A percentile compares a stretch with the other conserved stretches of the same genome.
Evolutionary conservation across 2,797 vertebrate species (phyloP).

Genomic region (Acanthiza pusilla): DNA sequence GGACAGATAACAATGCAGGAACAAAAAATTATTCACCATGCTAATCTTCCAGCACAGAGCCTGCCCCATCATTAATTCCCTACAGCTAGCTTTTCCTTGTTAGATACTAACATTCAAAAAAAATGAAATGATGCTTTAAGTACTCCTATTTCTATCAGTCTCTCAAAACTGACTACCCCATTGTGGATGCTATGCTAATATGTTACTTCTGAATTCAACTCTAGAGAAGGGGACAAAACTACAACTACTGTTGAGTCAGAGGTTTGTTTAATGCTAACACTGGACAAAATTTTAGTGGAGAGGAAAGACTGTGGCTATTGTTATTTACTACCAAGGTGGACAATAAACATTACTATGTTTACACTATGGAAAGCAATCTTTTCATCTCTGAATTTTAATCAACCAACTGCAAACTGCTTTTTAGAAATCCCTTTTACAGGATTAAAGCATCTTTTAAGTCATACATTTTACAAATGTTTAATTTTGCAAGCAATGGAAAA

Average conservation of each 20-base stretch:
- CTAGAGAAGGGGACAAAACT: not conserved
- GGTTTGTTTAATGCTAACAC: not conserved
- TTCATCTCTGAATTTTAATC: not conserved
- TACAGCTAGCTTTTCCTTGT: not conserved
- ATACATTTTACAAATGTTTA: not conserved
- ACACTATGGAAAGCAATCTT: not conserved
- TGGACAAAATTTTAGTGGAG: not conserved
- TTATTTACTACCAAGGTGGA: not conserved
- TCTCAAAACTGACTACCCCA: not conserved
- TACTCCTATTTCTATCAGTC: not conserved
- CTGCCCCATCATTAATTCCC: not conserved
- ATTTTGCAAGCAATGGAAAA: not conserved
- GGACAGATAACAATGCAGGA: not conserved
- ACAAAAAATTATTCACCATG: not conserved
- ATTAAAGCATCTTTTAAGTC: not conserved
- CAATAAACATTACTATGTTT: not conserved
- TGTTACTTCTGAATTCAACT: not conserved
- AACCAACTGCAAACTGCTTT: not conserved
- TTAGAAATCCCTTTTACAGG: not conserved
- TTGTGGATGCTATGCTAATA: not conserved
- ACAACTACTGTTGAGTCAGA: not conserved
- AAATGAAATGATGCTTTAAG: not conserved
- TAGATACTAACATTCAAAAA: not conserved
- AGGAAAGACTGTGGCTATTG: not conserved
- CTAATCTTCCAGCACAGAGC: fast-evolving